These are phyloP conservation scores for Melanargia galathea DNA, from an alignment of 2,888 invertebrate species.

Conservation along the genomic window DNA sequence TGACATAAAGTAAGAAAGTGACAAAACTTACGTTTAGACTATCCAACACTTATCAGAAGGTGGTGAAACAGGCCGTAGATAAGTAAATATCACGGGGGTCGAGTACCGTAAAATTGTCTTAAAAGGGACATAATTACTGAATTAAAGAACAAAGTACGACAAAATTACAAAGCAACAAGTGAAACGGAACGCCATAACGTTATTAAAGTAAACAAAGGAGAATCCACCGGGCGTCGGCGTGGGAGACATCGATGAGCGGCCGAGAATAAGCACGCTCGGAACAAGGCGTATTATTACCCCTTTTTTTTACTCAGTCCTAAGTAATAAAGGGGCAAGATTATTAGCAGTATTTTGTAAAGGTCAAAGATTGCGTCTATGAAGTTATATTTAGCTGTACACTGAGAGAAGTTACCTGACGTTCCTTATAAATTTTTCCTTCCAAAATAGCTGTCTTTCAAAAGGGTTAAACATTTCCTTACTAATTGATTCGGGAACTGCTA, in stretches of 20 bases:
- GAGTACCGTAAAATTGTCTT: constrained; percentile 16
- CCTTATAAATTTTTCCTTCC: too few species aligned
- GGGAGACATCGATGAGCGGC: constrained; percentile 31
- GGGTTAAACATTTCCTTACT: too few species aligned
- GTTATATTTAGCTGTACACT: too few species aligned
- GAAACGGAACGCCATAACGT: constrained; percentile 28
- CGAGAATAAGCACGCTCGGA: not conserved
- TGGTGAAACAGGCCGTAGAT: constrained; percentile 8
- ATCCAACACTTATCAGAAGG: not conserved
- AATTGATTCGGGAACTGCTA: too few species aligned
- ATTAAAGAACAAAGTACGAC: constrained; percentile 5
- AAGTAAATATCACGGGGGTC: not conserved
- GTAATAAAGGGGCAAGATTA: not conserved
- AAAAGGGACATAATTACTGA: not conserved
- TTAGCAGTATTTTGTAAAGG: not conserved
- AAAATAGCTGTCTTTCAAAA: too few species aligned
- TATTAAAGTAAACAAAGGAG: constrained; percentile 39
- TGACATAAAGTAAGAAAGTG: too few species aligned
- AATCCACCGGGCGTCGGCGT: constrained; percentile 31
- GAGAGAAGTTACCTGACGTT: too few species aligned
- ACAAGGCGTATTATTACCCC: not conserved
- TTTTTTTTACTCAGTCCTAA: not conserved
- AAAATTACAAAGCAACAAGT: constrained; percentile 33
- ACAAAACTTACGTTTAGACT: too few species aligned
- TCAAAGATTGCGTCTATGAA: too few species aligned